Evolutionary conservation across 1,140 invertebrate species (phyloP).

Genomic region (Pseudobourletiella spinata): DNA sequence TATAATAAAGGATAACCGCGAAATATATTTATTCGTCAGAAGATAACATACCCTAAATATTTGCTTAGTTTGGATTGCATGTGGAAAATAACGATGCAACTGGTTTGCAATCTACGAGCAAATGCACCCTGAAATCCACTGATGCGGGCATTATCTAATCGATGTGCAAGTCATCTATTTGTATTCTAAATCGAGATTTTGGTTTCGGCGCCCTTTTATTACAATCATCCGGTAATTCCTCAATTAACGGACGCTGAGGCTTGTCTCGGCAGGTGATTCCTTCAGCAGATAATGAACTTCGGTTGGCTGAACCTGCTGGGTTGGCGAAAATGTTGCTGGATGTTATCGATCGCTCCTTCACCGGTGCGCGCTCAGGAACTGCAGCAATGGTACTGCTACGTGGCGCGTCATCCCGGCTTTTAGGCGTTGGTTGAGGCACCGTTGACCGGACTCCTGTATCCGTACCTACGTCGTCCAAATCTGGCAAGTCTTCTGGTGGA

Average conservation of each 20-base stretch:
- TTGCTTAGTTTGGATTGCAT: too few relatives aligned
- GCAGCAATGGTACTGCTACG: background rate
- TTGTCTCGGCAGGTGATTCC: background rate
- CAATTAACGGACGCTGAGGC: background rate
- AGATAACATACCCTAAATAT: too few relatives aligned
- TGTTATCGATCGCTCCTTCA: background rate
- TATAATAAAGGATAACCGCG: too few relatives aligned
- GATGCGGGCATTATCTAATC: too few relatives aligned
- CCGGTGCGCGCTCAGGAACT: background rate
- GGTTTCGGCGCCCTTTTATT: background rate
- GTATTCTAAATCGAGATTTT: background rate
- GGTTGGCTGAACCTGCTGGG: background rate
- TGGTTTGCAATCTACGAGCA: too few relatives aligned
- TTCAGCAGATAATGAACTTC: background rate
- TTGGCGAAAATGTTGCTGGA: background rate
- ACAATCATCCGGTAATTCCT: background rate
- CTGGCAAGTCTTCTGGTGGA: background rate
- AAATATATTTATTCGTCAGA: too few relatives aligned
- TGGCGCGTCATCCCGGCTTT: background rate
- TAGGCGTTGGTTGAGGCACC: background rate
- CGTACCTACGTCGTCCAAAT: background rate
- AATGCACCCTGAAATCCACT: too few relatives aligned
- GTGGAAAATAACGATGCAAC: too few relatives aligned
- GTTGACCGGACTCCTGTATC: background rate
- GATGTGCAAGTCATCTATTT: background rate